These are phyloP conservation scores for Drosophila albomicans DNA, from an alignment of 1,140 invertebrate genomes.

Conservation along the genomic window DNA sequence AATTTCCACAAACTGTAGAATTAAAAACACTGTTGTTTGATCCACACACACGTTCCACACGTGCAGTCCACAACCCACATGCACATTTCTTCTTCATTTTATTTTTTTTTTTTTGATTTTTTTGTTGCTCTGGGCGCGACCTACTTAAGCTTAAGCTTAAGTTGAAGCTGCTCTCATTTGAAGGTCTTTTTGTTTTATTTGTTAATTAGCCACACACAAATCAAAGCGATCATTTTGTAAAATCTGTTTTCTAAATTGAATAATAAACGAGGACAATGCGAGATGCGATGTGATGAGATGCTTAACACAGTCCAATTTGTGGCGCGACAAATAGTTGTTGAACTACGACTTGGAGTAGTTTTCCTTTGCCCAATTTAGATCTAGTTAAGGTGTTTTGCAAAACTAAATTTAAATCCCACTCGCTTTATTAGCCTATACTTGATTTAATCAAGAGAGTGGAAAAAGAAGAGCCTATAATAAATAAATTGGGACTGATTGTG, in stretches of 20 bases:
- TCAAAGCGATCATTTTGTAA: neutral
- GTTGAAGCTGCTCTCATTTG: neutral
- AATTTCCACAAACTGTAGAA: constrained; percentile 7
- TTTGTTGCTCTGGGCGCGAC: constrained; percentile 31
- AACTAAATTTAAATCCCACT: constrained; percentile 59
- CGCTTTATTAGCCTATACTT: constrained; percentile 55
- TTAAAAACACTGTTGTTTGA: neutral
- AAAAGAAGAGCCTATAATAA: constrained; percentile 21
- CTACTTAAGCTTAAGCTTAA: constrained; percentile 26
- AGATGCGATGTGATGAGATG: neutral
- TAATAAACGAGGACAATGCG: constrained; percentile 14
- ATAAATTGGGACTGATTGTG: constrained; percentile 74
- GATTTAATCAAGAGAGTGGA: constrained; percentile 67
- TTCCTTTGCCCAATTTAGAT: constrained; percentile 30
- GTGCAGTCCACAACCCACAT: constrained; percentile 3
- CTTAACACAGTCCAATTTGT: constrained; percentile 26
- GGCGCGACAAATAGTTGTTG: constrained; percentile 33
- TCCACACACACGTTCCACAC: neutral
- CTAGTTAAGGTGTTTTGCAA: constrained; percentile 71
- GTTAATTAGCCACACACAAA: constrained; percentile 30
- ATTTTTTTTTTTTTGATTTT: too few species aligned
- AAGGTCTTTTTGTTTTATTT: constrained; percentile 26
- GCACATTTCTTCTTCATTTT: neutral
- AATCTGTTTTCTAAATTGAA: constrained; percentile 5
- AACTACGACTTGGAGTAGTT: neutral